Conservation (phyloP, 1,140 invertebrate genomes). For the Calephelis nemesis region DNA sequence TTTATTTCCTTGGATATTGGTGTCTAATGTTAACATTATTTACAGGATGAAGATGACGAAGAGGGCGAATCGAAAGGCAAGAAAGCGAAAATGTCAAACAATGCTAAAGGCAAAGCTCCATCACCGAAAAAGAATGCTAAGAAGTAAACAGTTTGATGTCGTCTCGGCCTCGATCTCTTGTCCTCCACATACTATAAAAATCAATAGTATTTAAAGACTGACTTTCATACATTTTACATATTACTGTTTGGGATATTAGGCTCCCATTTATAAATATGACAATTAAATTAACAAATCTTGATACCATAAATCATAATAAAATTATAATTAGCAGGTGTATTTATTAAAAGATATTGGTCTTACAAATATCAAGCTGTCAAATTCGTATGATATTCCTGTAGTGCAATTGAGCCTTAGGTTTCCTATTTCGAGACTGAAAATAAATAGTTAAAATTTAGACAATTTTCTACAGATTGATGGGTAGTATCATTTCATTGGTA, state of each 20-base stretch:
- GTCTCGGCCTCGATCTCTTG: conserved; percentile 30
- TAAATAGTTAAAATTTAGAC: too few species aligned
- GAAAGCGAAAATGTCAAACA: conserved; percentile 83
- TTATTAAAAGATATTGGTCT: too few species aligned
- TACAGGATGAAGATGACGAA: conserved; percentile 82
- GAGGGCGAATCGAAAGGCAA: conserved; percentile 83
- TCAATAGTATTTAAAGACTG: conserved; percentile 46
- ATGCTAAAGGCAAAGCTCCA: conserved; percentile 80
- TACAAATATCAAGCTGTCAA: too few species aligned
- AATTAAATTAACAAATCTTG: too few species aligned
- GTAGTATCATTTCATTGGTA: background rate
- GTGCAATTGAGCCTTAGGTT: too few species aligned
- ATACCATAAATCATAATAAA: too few species aligned
- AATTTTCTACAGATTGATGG: conserved; percentile 12
- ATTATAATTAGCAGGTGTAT: too few species aligned
- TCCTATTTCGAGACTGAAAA: too few species aligned
- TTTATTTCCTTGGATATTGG: background rate
- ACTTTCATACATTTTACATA: conserved; percentile 36
- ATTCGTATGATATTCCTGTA: too few species aligned
- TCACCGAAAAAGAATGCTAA: conserved; percentile 79
- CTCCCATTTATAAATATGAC: too few species aligned
- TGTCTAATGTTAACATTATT: background rate
- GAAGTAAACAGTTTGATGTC: conserved; percentile 61
- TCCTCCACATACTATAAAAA: conserved; percentile 26
- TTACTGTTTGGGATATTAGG: background rate